Evolutionary conservation across 1,140 invertebrate species (phyloP).

Genomic region (Lamellibrachia luymesi): DNA sequence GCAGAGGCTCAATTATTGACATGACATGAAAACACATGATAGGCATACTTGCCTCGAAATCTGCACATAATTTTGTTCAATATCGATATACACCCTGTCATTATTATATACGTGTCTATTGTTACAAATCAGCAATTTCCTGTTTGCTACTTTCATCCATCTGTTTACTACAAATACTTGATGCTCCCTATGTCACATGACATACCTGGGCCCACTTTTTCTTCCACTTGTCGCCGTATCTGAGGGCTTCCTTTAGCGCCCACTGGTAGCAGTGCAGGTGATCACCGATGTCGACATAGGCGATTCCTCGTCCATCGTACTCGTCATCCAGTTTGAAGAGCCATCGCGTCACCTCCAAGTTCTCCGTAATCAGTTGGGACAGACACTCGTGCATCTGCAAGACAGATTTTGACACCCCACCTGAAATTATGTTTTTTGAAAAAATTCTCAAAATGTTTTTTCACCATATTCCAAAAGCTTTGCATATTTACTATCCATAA

Average conservation of each 20-base stretch:
- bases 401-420: background rate
- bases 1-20: no score
- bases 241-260: conserved; percentile 50
- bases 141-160: no score
- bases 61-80: no score
- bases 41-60: no score
- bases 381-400: conserved; percentile 53
- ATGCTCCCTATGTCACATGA: no score
- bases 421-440: no score
- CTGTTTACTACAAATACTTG: no score
- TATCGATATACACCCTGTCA: no score
- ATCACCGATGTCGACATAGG: conserved; percentile 49
- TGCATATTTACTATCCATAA: background rate
- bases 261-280: conserved; percentile 52
- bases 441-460: no score
- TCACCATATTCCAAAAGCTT: background rate
- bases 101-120: no score
- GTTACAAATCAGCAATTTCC: no score
- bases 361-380: conserved; percentile 55
- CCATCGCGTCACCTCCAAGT: conserved; percentile 53
- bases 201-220: conserved; percentile 57
- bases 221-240: conserved; percentile 57
- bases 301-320: conserved; percentile 54
- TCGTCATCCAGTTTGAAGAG: conserved; percentile 55
- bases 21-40: no score